Base-by-base conservation (phyloP, 92 coral and sea anemone genomes). In the Zoanthus sansibaricus region DNA sequence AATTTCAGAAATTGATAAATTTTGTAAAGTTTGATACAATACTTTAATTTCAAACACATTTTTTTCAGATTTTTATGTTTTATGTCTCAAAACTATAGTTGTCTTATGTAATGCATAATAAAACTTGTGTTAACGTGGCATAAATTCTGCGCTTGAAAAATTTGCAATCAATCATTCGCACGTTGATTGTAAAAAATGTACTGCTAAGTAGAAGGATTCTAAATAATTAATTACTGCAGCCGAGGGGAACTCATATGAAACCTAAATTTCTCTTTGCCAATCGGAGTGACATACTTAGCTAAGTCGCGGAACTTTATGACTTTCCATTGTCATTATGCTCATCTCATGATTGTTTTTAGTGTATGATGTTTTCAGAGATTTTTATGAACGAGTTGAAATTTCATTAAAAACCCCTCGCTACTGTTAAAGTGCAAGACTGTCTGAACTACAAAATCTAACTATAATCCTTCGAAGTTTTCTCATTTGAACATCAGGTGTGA, bases 291-390 rank as follows among this genome's bases (percentile, higher is more conserved):
- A 42, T 79, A 54, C 44, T 44, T 66, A 4, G 66, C 45, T 20
- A 64, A 75, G 66, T 66, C 85, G 21, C 59, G 62, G 25, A 80
- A 80, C 61, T 21, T 64, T 31, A 45, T 5, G 14, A 47, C 74
- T 30, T 30, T 13, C 64, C 6, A 12, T 13, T 46, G 10, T 25
- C 42, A 2, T 37, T 37, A 37, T 2, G 42, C 42, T 69, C 20
- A 45, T 32, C 45, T 21, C 72, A n/a, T 79, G 55, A 66, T 68
- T 62, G n/a, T 11, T 79, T 21, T 42, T 12, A 21, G 72, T 9
- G 42, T 4, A 37, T 37, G 45, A 79, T 79, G 84, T 64, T 79
- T 79, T 61, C 18, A 76, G 11, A 79, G 3, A 11, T 20, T 67
- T 33, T 78, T 37, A 20, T 6, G 61, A 31, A 62, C 73, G 56